Evolutionary conservation across 2,113 vertebrate genomes (phyloP).

Genomic region (Apteryx mantelli): DNA sequence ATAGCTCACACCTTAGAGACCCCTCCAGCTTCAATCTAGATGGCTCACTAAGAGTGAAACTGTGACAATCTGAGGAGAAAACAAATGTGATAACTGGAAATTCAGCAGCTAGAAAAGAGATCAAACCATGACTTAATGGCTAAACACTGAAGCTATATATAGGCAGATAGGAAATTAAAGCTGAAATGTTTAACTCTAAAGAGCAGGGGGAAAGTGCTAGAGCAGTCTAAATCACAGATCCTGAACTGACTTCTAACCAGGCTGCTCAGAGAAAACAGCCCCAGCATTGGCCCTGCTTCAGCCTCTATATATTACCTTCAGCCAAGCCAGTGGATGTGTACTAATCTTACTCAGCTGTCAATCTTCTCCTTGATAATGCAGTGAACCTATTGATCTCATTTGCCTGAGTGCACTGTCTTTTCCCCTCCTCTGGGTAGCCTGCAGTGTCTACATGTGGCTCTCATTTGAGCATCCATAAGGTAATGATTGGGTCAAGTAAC

Average conservation of each 20-base stretch:
- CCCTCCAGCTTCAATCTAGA: not conserved
- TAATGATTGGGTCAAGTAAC: fast-evolving
- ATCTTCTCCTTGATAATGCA: not conserved
- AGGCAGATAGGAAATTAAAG: not conserved
- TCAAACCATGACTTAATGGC: fast-evolving
- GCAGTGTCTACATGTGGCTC: not conserved
- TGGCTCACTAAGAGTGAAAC: not conserved
- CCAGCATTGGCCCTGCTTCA: not conserved
- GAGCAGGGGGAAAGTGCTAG: not conserved
- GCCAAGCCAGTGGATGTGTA: not conserved
- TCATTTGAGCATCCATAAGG: not conserved
- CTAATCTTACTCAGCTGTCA: not conserved
- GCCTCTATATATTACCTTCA: not conserved
- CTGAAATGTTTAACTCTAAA: not conserved
- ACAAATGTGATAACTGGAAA: fast-evolving
- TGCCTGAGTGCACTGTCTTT: not conserved
- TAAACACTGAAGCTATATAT: not conserved
- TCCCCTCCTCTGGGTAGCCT: not conserved
- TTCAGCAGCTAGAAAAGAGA: not conserved
- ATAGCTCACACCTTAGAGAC: not conserved
- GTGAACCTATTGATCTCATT: not conserved
- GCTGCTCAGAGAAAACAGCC: fast-evolving
- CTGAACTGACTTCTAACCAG: not conserved
- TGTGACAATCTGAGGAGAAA: not conserved
- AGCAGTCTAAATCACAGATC: not conserved